A percentile compares a stretch with the other conserved stretches of the same genome.
Evolutionary conservation across 2,797 vertebrate genomes (phyloP).

Genomic region (Rhincodon typus): DNA sequence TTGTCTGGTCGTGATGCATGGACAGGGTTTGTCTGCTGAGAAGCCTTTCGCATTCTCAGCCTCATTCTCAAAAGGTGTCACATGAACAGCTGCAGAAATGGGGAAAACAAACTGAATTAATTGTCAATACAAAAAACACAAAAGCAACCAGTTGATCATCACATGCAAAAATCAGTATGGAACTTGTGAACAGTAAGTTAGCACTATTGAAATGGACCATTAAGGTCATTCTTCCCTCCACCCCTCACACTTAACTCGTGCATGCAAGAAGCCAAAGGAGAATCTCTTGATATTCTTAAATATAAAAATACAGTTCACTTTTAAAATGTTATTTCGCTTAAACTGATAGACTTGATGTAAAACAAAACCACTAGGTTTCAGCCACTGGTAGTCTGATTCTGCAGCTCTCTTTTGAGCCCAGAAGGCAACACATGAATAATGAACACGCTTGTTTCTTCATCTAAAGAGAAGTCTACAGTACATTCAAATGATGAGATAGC

Average conservation of each 20-base stretch:
- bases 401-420: not conserved
- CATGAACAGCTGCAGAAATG: slow-evolving; percentile 75
- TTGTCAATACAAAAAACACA: not conserved
- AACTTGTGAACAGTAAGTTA: not conserved
- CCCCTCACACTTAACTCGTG: not conserved
- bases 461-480: not conserved
- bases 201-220: not conserved
- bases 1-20: slow-evolving; percentile 68
- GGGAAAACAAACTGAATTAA: slow-evolving; percentile 21
- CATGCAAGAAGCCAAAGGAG: not conserved
- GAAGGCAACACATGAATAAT: not conserved
- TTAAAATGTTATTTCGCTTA: not conserved
- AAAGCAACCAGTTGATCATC: slow-evolving; percentile 29
- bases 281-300: not conserved
- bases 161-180: not conserved
- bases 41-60: slow-evolving; percentile 95
- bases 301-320: not conserved
- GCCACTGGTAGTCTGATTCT: not conserved
- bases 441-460: not conserved
- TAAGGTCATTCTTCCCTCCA: not conserved
- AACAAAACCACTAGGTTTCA: not conserved
- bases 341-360: not conserved
- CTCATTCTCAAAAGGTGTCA: slow-evolving; percentile 83
- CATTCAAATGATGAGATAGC: not conserved
- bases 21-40: slow-evolving; percentile 81